phyloP scores from a whole-genome alignment of 2,797 vertebrate species.

The Telmatherina bonti region DNA sequence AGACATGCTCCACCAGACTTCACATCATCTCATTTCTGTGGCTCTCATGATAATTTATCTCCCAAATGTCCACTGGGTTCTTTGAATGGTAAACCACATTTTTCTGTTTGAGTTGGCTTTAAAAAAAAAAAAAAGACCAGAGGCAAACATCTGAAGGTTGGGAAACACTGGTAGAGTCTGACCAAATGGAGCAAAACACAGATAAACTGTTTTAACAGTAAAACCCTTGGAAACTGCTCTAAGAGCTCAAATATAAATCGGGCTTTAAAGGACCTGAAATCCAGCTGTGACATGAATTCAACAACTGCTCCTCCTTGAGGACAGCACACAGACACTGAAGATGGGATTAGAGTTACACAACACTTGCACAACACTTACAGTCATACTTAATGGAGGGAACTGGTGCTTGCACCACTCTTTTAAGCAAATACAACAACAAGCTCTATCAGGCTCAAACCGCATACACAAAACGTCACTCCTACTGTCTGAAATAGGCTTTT shows the following conservation, averaged over 20 bases:
- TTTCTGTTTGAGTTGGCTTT: conserved; percentile 67
- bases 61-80: conserved; percentile 59
- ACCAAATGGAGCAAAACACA: conserved; percentile 65
- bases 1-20: conserved; percentile 72
- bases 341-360: conserved; percentile 68
- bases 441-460: conserved; percentile 64
- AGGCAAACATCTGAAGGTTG: conserved; percentile 60
- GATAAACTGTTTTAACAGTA: conserved; percentile 86
- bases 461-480: conserved; percentile 56
- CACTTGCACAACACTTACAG: conserved; percentile 71
- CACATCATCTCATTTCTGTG: conserved; percentile 71
- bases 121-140: conserved; percentile 70
- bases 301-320: conserved; percentile 69
- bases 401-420: conserved; percentile 55
- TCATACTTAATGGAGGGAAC: conserved; percentile 66
- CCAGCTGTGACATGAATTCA: conserved; percentile 57
- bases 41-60: conserved; percentile 64
- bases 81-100: conserved; percentile 59
- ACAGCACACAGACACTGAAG: conserved; percentile 65
- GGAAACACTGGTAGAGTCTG: conserved; percentile 68
- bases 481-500: conserved; percentile 58
- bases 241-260: conserved; percentile 81
- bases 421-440: conserved; percentile 62
- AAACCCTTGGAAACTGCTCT: conserved; percentile 79
- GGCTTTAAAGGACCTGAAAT: conserved; percentile 74